These are phyloP conservation scores for Sycophaga agraensis DNA, from an alignment of 1,140 invertebrate genomes.

Conservation along the genomic window DNA sequence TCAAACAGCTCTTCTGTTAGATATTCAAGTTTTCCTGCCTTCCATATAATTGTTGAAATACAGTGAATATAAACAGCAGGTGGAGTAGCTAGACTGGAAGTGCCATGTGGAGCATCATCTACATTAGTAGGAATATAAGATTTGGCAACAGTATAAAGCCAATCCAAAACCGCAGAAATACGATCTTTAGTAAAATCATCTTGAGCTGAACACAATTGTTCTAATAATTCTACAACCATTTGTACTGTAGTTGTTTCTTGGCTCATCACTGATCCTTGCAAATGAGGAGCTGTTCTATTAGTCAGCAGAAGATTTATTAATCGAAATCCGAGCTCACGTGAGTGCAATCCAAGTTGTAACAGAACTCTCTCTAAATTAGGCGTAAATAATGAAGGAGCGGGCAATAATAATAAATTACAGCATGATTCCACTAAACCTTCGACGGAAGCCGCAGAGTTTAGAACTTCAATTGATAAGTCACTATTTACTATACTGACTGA, in stretches of 20 bases:
- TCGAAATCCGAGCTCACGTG: conserved; percentile 61
- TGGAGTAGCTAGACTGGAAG: conserved; percentile 39
- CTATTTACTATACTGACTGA: conserved; percentile 57
- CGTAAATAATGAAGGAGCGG: conserved; percentile 64
- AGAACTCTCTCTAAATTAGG: conserved; percentile 67
- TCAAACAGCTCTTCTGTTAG: conserved; percentile 72
- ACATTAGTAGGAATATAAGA: conserved; percentile 38
- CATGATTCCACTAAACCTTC: conserved; percentile 72
- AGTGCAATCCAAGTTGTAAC: conserved; percentile 64
- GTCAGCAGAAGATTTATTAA: conserved; percentile 64
- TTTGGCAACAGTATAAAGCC: conserved; percentile 63
- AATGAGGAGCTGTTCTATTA: conserved; percentile 54
- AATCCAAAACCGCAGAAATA: conserved; percentile 63
- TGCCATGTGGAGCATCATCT: conserved; percentile 28
- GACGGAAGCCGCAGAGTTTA: conserved; percentile 65
- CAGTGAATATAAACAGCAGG: conserved; percentile 67
- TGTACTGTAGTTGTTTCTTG: conserved; percentile 61
- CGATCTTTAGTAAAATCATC: conserved; percentile 57
- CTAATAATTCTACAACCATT: conserved; percentile 77
- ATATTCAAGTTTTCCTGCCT: conserved; percentile 66
- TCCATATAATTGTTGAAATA: conserved; percentile 81
- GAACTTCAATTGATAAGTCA: conserved; percentile 53
- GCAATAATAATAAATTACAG: conserved; percentile 72
- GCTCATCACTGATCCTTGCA: conserved; percentile 44
- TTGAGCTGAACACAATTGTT: conserved; percentile 69